These are phyloP conservation scores for Ophion ventricosus DNA, from an alignment of 2,888 invertebrate genomes.

Conservation along the genomic window DNA sequence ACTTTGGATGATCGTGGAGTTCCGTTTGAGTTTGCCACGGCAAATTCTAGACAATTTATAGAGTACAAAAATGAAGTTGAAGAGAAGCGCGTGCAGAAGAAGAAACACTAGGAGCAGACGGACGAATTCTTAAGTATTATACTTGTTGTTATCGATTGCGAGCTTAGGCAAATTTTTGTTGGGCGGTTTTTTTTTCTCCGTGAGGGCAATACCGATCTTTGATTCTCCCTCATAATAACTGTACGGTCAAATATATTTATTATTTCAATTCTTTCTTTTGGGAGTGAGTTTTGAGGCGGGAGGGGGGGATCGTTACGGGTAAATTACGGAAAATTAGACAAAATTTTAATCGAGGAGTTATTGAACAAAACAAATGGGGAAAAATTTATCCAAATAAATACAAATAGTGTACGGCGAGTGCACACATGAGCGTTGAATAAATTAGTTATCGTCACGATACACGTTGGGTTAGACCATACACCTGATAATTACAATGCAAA, in stretches of 20 bases:
- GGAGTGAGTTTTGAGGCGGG: not conserved
- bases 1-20: constrained; percentile 8
- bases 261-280: not conserved
- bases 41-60: constrained; percentile 42
- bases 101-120: not conserved
- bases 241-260: constrained; percentile 26
- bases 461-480: constrained; percentile 42
- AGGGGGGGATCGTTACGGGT: not conserved
- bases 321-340: not conserved
- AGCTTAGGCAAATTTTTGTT: constrained; percentile 44
- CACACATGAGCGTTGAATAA: not conserved
- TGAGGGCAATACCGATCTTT: not conserved
- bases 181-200: constrained; percentile 30
- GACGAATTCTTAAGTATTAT: constrained; percentile 29
- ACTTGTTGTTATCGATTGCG: constrained; percentile 33
- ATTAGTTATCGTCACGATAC: constrained; percentile 28
- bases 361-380: not conserved
- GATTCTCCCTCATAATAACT: not conserved
- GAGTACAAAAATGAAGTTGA: constrained; percentile 36
- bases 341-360: not conserved
- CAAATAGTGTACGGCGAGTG: not conserved
- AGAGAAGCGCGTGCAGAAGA: constrained; percentile 1
- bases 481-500: constrained; percentile 12
- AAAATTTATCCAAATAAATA: not conserved
- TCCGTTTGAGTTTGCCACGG: constrained; percentile 26